These are phyloP conservation scores for Halocynthia roretzi DNA, from an alignment of 23 tunicate species.

Conservation along the genomic window DNA sequence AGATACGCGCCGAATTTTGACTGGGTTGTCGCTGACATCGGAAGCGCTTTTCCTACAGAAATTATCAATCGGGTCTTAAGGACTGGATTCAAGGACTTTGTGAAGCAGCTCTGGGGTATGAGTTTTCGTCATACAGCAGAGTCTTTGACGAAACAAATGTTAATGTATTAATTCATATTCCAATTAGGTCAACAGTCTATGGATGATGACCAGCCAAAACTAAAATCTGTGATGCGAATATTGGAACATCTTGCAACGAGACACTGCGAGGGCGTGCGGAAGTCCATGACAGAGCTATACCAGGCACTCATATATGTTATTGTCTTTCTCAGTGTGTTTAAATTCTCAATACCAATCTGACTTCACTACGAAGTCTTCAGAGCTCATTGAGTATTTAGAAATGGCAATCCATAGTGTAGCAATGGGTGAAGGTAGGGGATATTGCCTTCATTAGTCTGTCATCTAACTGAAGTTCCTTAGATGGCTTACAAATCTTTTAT, in stretches of 20 bases:
- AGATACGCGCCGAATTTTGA: slow-evolving; percentile 75
- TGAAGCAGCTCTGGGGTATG: slow-evolving; percentile 54
- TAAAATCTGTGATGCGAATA: slow-evolving; percentile 61
- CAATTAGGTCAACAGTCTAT: neutral
- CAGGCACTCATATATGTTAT: slow-evolving; percentile 37
- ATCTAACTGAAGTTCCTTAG: too few species aligned
- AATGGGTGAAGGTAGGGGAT: too few species aligned
- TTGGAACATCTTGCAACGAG: slow-evolving; percentile 52
- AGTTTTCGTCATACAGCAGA: neutral
- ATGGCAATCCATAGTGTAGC: too few species aligned
- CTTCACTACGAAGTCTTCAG: too few species aligned
- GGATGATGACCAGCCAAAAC: slow-evolving; percentile 18
- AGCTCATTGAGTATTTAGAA: too few species aligned
- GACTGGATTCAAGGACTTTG: slow-evolving; percentile 67
- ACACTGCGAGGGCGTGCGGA: slow-evolving; percentile 35
- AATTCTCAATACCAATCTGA: too few species aligned
- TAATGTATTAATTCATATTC: too few species aligned
- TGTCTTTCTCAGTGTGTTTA: neutral
- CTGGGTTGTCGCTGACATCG: slow-evolving; percentile 89
- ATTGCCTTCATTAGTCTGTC: too few species aligned
- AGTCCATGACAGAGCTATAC: slow-evolving; percentile 48
- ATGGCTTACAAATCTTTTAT: too few species aligned
- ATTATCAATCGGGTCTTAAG: slow-evolving; percentile 47
- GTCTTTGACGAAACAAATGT: neutral
- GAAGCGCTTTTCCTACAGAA: slow-evolving; percentile 58